Evolutionary conservation across 1,140 invertebrate genomes (phyloP), one percentile per base, ranked within the genome.

Genomic region (Sarcophaga bullata): DNA sequence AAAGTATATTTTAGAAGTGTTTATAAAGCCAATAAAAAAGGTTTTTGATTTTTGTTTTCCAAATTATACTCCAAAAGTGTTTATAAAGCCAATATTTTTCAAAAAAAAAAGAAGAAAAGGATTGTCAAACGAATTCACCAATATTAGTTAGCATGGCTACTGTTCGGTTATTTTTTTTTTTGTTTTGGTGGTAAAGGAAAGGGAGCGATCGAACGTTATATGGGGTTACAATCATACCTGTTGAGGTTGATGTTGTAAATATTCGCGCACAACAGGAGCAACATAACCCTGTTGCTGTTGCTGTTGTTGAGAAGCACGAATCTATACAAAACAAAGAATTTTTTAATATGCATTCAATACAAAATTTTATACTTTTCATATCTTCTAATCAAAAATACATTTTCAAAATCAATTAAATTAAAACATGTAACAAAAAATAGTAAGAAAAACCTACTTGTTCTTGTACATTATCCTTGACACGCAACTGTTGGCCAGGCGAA

Each of bases 381-480:
- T 37, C 1, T 37, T 37, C 25, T 37, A 37, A 37, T 37, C 25
- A 37, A 37, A 37, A 37, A 37, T 37, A 37, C 1, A 19, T 73
- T 73, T 19, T 15, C 17, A 19, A 19, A 15, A 73, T 5, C 1
- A 73, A 9, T 8, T 54, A 11, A 15, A 54, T 37, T 54, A 11
- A 54, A 11, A 11, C 15, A 11, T 52, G 8, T 8, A 15, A 54
- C 10, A 54, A 54, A 1, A 54, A 54, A 10, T 73, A 15, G 2
- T 10, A 8, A 81, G 4, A 1, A 86, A 17, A 37, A 49, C 78
- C 62, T 82, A 90, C 87, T 75, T 90, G 88, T 75, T 90, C 88
- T 15, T 86, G 84, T 25, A 88, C 88, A 37, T 87, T 90, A 82
- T 90, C 88, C 88, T 89, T 90, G 4, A 90, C 52, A 48, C 88